These are phyloP conservation scores for Cryptosula pallasiana DNA, from an alignment of 2,888 invertebrate species.

Conservation along the genomic window DNA sequence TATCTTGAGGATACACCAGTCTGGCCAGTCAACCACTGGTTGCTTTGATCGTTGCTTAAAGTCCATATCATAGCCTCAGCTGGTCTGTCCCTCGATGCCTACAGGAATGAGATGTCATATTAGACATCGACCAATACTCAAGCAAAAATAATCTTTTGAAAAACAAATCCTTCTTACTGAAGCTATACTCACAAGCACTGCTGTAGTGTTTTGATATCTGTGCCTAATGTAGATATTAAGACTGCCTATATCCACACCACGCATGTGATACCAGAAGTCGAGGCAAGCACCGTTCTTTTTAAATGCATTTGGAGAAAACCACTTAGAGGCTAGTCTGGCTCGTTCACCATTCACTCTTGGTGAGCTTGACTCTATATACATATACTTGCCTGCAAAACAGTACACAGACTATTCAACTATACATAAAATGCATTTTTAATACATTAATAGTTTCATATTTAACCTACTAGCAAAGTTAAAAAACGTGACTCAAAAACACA, in stretches of 20 bases:
- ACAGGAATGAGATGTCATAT: too few species aligned
- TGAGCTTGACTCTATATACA: constrained; percentile 34
- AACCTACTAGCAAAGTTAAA: too few species aligned
- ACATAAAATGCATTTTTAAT: too few species aligned
- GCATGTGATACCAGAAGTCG: constrained; percentile 40
- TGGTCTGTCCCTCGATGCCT: constrained; percentile 18
- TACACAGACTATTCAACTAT: too few species aligned
- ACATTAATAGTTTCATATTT: too few species aligned
- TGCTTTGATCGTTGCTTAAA: constrained; percentile 26
- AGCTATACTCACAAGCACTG: background rate
- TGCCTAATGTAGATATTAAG: constrained; percentile 1
- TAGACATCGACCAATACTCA: too few species aligned
- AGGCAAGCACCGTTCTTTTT: constrained; percentile 32
- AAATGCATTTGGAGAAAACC: constrained; percentile 33
- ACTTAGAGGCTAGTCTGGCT: constrained; percentile 33
- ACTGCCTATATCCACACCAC: constrained; percentile 30
- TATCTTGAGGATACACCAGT: constrained; percentile 8
- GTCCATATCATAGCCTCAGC: constrained; percentile 27
- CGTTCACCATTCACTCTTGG: constrained; percentile 32
- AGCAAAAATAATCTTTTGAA: too few species aligned
- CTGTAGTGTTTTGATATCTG: background rate
- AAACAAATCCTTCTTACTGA: too few species aligned
- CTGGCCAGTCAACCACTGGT: constrained; percentile 23
- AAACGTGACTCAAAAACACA: too few species aligned
- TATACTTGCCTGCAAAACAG: constrained; percentile 34